Evolutionary conservation across 2,113 vertebrate species (phyloP).

Genomic region (Entomyzon cyanotis): DNA sequence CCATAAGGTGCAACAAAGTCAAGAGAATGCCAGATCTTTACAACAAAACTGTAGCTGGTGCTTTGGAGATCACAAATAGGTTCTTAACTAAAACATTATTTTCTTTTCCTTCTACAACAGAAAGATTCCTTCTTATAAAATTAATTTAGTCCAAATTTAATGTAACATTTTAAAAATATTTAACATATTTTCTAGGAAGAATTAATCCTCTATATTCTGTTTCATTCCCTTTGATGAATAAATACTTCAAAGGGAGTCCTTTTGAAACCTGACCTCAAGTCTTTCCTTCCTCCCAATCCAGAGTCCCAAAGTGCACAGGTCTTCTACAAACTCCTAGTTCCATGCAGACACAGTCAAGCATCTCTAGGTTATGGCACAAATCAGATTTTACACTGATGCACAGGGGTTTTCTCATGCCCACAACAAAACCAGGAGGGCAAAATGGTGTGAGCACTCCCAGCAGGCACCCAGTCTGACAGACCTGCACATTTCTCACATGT

Average conservation of each 20-base stretch:
- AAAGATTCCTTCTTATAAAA: background rate
- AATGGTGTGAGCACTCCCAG: background rate
- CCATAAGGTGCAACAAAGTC: background rate
- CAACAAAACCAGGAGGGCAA: background rate
- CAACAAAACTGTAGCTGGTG: background rate
- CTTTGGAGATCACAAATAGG: background rate
- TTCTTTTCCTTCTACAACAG: background rate
- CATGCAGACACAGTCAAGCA: accelerated
- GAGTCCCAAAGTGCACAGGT: background rate
- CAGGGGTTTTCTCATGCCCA: background rate
- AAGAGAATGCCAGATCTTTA: background rate
- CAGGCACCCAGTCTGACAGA: background rate
- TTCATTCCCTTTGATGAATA: background rate
- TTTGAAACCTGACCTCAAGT: background rate
- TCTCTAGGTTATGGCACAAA: background rate
- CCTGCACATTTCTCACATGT: accelerated
- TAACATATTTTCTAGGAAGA: background rate
- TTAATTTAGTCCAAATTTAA: background rate
- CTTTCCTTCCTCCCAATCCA: background rate
- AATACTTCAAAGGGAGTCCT: background rate
- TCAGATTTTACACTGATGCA: background rate
- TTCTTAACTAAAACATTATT: background rate
- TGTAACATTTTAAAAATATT: background rate
- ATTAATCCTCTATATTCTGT: background rate
- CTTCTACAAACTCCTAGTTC: background rate